Conservation (phyloP, 2,888 invertebrate species). For the Augiades crinisus region DNA sequence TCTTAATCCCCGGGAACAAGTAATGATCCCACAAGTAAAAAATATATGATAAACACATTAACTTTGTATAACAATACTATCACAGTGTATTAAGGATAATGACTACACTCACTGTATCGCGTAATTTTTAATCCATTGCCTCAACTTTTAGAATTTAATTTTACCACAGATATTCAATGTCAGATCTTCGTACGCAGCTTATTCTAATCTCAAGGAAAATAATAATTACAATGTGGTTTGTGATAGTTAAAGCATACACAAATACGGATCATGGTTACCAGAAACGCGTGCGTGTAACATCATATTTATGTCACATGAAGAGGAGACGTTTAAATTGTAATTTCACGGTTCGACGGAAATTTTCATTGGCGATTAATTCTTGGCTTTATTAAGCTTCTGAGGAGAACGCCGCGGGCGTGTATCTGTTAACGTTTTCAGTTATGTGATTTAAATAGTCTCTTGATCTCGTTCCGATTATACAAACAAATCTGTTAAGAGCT, state of each 20-base stretch:
- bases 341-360: constrained; percentile 74
- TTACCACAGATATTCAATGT: background rate
- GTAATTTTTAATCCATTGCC: too few species aligned
- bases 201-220: background rate
- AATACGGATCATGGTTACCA: constrained; percentile 12
- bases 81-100: too few species aligned
- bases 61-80: too few species aligned
- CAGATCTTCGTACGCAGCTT: background rate
- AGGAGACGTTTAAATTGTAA: constrained; percentile 71
- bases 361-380: constrained; percentile 76
- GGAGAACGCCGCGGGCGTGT: constrained; percentile 41
- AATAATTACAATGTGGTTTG: constrained; percentile 12
- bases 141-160: background rate
- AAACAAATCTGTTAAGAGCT: constrained; percentile 4
- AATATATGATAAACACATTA: too few species aligned
- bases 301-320: constrained; percentile 53
- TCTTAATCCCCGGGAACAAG: too few species aligned
- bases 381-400: constrained; percentile 58
- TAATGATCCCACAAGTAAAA: too few species aligned
- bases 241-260: constrained; percentile 6
- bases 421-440: constrained; percentile 45
- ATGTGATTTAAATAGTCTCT: constrained; percentile 40
- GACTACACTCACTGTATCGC: too few species aligned
- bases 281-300: constrained; percentile 27
- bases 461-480: constrained; percentile 6